A percentile compares a stretch with the other conserved stretches of the same genome.
phyloP scores from a whole-genome alignment of 2,113 vertebrate species.

The Chloebia gouldiae region DNA sequence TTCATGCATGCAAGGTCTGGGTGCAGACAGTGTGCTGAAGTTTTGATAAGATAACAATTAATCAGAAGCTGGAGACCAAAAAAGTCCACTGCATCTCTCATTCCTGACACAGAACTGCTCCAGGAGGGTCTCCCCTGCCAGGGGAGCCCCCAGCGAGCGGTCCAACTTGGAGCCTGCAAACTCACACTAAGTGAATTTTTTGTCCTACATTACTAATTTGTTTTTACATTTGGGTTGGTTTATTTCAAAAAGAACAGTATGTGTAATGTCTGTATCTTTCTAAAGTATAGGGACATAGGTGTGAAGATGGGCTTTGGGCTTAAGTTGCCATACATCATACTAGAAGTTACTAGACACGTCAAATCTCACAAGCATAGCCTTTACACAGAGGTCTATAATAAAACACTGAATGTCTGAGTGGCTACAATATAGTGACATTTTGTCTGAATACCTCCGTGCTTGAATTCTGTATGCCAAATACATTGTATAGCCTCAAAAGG shows the following conservation, averaged over 20 bases:
- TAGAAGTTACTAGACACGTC: neutral
- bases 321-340: neutral
- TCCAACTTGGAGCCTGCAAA: no score
- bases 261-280: neutral
- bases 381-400: neutral
- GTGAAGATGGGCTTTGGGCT: neutral
- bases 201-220: neutral
- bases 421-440: neutral
- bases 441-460: neutral
- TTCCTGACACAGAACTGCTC: no score
- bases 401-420: neutral
- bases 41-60: no score
- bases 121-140: no score
- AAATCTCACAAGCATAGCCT: neutral
- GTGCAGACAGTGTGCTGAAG: no score
- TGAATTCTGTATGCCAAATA: neutral
- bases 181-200: neutral
- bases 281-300: neutral
- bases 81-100: no score
- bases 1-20: no score
- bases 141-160: no score
- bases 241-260: neutral
- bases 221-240: neutral
- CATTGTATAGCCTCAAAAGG: neutral
- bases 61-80: no score